Evolutionary conservation across 2,888 invertebrate genomes (phyloP).

Genomic region (Epinotia brunnichana): DNA sequence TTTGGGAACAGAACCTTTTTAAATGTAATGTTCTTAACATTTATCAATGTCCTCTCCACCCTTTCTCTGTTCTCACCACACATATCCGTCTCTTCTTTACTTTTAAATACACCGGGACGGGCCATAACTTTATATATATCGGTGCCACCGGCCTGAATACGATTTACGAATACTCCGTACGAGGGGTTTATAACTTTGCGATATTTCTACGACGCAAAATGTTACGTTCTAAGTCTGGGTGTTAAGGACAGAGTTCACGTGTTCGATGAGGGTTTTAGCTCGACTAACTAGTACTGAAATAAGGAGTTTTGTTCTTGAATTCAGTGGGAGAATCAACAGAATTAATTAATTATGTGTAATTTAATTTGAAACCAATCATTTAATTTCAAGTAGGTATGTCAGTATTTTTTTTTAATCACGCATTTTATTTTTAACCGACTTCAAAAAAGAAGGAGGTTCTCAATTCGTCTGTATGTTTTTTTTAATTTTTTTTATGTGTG

Average conservation of each 20-base stretch:
- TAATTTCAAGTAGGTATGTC: too few relatives aligned
- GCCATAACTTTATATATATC: conserved; percentile 60
- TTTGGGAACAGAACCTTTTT: neutral
- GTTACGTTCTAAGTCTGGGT: neutral
- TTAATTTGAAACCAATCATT: too few relatives aligned
- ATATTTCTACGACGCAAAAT: conserved; percentile 15
- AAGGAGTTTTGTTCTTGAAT: neutral
- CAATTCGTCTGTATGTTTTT: too few relatives aligned
- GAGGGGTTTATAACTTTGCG: conserved; percentile 31
- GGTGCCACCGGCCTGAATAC: conserved; percentile 26
- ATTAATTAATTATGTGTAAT: neutral
- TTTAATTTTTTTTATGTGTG: too few relatives aligned
- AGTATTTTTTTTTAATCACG: too few relatives aligned
- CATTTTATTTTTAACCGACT: too few relatives aligned
- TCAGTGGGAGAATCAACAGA: neutral
- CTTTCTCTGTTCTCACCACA: conserved; percentile 53
- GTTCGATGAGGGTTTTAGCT: neutral
- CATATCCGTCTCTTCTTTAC: conserved; percentile 69
- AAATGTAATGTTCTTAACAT: too few relatives aligned
- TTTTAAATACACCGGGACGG: conserved; percentile 74
- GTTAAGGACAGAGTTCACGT: neutral
- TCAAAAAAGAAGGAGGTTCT: too few relatives aligned
- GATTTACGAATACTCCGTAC: conserved; percentile 28
- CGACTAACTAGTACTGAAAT: neutral
- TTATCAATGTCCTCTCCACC: conserved; percentile 50